These are phyloP conservation scores for Ernsta delagoae DNA, from an alignment of 2,888 invertebrate genomes.

Conservation along the genomic window DNA sequence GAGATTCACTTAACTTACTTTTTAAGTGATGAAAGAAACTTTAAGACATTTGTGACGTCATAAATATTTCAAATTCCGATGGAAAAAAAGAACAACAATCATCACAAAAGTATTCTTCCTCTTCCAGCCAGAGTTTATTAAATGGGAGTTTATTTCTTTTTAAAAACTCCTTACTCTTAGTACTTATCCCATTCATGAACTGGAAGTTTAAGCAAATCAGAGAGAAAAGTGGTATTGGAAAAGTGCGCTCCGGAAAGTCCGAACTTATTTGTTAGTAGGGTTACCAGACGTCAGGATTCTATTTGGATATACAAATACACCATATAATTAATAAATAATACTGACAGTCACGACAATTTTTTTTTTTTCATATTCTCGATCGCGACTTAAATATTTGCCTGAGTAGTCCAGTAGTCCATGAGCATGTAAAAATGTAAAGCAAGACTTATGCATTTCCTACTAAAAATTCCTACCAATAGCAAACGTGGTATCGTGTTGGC, in stretches of 20 bases:
- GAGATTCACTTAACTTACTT: too few species aligned
- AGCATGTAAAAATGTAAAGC: too few species aligned
- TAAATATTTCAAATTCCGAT: neutral
- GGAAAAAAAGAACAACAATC: conserved; percentile 8
- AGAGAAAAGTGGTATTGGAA: conserved; percentile 11
- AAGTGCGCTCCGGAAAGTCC: neutral
- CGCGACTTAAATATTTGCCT: too few species aligned
- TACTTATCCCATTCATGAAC: conserved; percentile 14
- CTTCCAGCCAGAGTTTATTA: conserved; percentile 21
- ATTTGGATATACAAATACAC: neutral
- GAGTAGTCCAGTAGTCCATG: too few species aligned
- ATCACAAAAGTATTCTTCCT: neutral
- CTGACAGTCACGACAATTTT: too few species aligned
- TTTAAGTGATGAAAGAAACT: too few species aligned
- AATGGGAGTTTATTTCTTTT: conserved; percentile 27
- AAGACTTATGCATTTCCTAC: too few species aligned
- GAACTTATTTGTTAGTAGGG: conserved; percentile 6
- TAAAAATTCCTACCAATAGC: too few species aligned
- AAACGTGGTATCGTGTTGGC: neutral
- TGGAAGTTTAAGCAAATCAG: conserved; percentile 22
- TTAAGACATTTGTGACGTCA: neutral
- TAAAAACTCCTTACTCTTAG: conserved; percentile 23
- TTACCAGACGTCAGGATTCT: neutral
- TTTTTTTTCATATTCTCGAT: too few species aligned
- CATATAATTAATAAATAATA: too few species aligned